These are phyloP conservation scores for Riparia riparia DNA, from an alignment of 2,113 vertebrate species.

Conservation along the genomic window DNA sequence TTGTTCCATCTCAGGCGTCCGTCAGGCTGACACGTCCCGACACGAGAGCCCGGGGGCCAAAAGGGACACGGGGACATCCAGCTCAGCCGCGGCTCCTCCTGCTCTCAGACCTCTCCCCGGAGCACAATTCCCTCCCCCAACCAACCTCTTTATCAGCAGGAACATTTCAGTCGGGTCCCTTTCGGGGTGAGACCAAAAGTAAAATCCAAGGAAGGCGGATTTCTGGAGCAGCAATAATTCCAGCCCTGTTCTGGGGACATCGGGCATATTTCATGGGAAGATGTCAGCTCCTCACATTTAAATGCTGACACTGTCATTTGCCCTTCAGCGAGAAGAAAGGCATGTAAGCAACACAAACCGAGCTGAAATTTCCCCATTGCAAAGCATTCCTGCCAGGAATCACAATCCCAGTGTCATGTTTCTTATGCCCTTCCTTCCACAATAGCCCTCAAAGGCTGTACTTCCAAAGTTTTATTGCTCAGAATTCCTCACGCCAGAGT, in stretches of 20 bases:
- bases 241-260: background rate
- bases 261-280: background rate
- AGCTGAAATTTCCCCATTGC: background rate
- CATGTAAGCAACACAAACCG: conserved; percentile 1
- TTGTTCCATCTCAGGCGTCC: background rate
- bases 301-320: background rate
- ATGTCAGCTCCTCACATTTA: background rate
- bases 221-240: background rate
- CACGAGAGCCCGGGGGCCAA: background rate
- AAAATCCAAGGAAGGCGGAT: background rate
- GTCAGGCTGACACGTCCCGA: background rate
- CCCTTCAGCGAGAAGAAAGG: conserved; percentile 28
- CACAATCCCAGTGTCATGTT: background rate
- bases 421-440: background rate
- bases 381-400: conserved; percentile 20
- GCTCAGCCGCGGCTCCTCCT: background rate
- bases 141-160: background rate
- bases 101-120: background rate
- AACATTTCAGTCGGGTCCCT: background rate
- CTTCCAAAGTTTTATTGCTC: background rate
- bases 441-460: background rate
- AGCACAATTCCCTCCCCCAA: background rate
- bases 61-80: background rate
- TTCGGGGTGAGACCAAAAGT: background rate
- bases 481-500: background rate